phyloP scores from a whole-genome alignment of 2,888 invertebrate genomes.

The Hemicrepidius hirtus region DNA sequence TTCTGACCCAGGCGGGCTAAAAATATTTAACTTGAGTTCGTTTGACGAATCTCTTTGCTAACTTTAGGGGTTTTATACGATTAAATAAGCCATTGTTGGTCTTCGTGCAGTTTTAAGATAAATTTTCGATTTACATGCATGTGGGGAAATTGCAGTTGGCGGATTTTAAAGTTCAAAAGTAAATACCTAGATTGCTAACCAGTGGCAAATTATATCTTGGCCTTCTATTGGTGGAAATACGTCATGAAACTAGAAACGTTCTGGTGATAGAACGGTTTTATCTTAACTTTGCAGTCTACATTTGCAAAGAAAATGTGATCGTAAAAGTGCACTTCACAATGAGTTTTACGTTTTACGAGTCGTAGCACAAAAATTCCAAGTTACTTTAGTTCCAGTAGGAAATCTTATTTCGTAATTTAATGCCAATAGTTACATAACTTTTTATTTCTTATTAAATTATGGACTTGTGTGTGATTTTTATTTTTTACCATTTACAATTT shows the following conservation, averaged over 20 bases:
- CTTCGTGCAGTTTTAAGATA: too few species aligned
- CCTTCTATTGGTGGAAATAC: neutral
- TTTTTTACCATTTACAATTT: too few species aligned
- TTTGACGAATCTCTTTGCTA: too few species aligned
- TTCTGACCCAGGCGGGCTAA: neutral
- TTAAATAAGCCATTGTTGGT: too few species aligned
- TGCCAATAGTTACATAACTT: too few species aligned
- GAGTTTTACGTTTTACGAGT: neutral
- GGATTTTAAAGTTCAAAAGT: neutral
- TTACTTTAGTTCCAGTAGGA: too few species aligned
- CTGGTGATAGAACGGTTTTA: constrained; percentile 19
- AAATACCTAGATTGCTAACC: neutral
- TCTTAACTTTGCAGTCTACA: constrained; percentile 12
- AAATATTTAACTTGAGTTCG: neutral
- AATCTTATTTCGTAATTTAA: too few species aligned
- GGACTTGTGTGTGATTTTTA: too few species aligned
- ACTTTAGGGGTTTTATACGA: too few species aligned
- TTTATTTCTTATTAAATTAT: too few species aligned
- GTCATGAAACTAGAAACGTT: constrained; percentile 11
- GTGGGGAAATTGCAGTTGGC: neutral
- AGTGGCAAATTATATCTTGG: neutral
- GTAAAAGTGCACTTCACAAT: constrained; percentile 16
- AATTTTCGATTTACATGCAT: too few species aligned
- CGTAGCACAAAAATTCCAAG: too few species aligned
- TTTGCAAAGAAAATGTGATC: constrained; percentile 22